Conservation (phyloP, 2,113 vertebrate species). For the Charadrius vociferus region DNA sequence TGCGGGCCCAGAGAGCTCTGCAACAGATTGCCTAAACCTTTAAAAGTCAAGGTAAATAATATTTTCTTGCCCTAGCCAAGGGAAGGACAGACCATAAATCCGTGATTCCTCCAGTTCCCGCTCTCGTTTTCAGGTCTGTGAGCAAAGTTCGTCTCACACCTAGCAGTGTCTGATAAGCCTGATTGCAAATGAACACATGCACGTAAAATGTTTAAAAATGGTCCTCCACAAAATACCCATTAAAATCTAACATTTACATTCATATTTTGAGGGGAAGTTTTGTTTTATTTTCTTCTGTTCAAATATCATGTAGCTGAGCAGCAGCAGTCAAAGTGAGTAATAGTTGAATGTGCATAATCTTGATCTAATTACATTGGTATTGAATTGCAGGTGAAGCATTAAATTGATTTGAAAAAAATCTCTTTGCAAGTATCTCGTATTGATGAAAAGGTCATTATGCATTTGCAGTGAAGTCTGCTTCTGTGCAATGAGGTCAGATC, state of each 20-base stretch:
- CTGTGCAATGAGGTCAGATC: neutral
- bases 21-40: neutral
- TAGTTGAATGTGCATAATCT: neutral
- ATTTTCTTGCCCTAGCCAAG: neutral
- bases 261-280: neutral
- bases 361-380: slow-evolving; percentile 5
- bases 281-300: neutral
- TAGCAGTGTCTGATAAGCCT: neutral
- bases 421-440: neutral
- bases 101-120: neutral
- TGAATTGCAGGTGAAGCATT: slow-evolving; percentile 39
- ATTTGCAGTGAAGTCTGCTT: neutral
- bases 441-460: slow-evolving; percentile 19
- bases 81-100: neutral
- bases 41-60: neutral
- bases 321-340: neutral
- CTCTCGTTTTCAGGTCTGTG: neutral
- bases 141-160: neutral
- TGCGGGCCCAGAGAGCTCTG: neutral
- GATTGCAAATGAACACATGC: neutral
- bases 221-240: neutral
- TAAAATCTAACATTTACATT: neutral
- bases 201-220: neutral
- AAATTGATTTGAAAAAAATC: neutral
- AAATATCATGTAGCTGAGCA: neutral